Conservation (phyloP, 2,888 invertebrate species). For the Aplocera efformata region DNA sequence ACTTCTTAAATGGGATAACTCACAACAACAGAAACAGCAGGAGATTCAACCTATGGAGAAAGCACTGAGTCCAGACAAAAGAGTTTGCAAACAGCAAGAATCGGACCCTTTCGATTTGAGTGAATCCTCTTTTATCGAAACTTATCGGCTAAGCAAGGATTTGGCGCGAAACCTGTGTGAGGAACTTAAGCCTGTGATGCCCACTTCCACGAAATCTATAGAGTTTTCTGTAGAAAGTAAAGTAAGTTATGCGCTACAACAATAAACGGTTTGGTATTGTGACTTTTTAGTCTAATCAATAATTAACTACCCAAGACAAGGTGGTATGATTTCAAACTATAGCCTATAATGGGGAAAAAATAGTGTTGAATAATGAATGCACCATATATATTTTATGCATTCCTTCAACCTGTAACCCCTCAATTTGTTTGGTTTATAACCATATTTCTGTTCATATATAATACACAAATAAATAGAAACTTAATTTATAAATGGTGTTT, state of each 20-base stretch:
- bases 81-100: conserved; percentile 52
- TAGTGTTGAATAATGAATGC: no score
- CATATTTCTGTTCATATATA: no score
- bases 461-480: no score
- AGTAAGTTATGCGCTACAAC: conserved; percentile 43
- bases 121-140: conserved; percentile 61
- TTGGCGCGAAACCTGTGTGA: conserved; percentile 60
- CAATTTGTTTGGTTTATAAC: background rate
- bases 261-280: background rate
- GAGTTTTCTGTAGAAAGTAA: conserved; percentile 71
- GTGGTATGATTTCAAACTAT: no score
- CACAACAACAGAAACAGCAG: conserved; percentile 57
- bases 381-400: no score
- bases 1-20: conserved; percentile 69
- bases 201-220: conserved; percentile 63
- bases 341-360: no score
- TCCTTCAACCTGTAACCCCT: conserved; percentile 5
- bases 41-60: conserved; percentile 52
- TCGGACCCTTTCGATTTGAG: conserved; percentile 63
- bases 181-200: conserved; percentile 67
- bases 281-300: background rate
- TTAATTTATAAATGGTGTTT: no score
- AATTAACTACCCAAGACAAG: no score
- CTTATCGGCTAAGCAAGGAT: conserved; percentile 62
- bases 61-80: conserved; percentile 63